phyloP scores from a whole-genome alignment of 2,113 vertebrate genomes.

The Mesoclemmys tuberculata region DNA sequence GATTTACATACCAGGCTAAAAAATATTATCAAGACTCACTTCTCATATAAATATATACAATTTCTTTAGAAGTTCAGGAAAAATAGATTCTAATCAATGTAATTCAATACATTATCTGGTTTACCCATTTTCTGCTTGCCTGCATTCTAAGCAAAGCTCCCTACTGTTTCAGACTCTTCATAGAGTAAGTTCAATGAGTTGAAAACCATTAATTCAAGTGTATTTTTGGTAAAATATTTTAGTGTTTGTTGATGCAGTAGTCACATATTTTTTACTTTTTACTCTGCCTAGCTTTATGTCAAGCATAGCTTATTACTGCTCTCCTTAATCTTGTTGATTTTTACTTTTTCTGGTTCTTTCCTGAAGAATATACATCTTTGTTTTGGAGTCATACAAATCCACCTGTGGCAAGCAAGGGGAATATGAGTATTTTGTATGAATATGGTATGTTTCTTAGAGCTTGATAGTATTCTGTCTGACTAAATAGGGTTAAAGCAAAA shows the following conservation, averaged over 20 bases:
- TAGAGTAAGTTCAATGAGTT: constrained; percentile 25
- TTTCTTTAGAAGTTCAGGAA: constrained; percentile 50
- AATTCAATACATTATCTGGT: constrained; percentile 40
- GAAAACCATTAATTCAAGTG: constrained; percentile 40
- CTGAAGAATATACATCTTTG: background rate
- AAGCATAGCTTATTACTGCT: background rate
- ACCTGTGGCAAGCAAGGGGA: too few species aligned
- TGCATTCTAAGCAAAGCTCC: background rate
- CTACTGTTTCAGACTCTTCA: constrained; percentile 14
- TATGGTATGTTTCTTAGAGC: background rate
- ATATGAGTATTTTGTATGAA: background rate
- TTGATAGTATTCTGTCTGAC: background rate
- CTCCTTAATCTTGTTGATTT: background rate
- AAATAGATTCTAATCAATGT: constrained; percentile 41
- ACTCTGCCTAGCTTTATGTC: background rate
- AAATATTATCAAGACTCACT: background rate
- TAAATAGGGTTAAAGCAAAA: background rate
- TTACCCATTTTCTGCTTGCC: constrained; percentile 28
- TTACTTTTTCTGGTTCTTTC: background rate
- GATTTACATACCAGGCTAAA: constrained; percentile 34
- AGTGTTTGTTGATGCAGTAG: background rate
- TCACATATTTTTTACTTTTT: background rate
- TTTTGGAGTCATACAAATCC: background rate
- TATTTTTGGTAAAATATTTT: constrained; percentile 29
- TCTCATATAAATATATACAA: constrained; percentile 33